These are phyloP conservation scores for Bimastos eiseni DNA, from an alignment of 2,888 invertebrate genomes.

Conservation along the genomic window DNA sequence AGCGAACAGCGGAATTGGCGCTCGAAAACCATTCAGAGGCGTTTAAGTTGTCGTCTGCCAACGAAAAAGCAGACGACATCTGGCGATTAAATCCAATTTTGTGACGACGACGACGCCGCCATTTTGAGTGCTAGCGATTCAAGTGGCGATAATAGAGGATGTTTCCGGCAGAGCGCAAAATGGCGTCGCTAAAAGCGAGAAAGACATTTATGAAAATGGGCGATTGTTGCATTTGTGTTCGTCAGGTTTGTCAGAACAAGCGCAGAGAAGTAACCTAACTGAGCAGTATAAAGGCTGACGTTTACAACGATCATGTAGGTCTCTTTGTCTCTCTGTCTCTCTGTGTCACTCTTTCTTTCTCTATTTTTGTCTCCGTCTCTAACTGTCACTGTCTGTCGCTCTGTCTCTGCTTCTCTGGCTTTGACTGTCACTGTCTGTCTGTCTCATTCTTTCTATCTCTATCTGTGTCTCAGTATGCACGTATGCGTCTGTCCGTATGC, in stretches of 20 bases:
- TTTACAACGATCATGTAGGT: too few relatives aligned
- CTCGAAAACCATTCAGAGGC: neutral
- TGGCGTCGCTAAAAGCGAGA: neutral
- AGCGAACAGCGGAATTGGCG: neutral
- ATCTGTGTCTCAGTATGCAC: too few relatives aligned
- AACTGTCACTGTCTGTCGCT: too few relatives aligned
- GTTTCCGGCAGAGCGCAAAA: neutral
- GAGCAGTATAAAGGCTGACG: too few relatives aligned
- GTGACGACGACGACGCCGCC: neutral
- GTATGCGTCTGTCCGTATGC: too few relatives aligned
- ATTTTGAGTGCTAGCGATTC: neutral
- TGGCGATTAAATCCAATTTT: slow-evolving; percentile 15
- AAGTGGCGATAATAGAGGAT: slow-evolving; percentile 13
- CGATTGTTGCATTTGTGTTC: neutral
- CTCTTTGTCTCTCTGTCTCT: too few relatives aligned
- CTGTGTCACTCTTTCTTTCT: too few relatives aligned
- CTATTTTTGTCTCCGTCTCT: too few relatives aligned
- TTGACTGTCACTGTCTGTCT: too few relatives aligned
- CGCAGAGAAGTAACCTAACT: neutral
- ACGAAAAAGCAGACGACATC: neutral
- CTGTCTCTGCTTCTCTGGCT: too few relatives aligned
- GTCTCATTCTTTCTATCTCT: neutral
- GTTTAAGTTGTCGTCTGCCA: neutral
- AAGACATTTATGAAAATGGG: slow-evolving; percentile 4
- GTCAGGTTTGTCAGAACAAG: neutral